These are phyloP conservation scores for Microcebus griseorufus DNA, from an alignment of 2,113 vertebrate genomes.

Conservation along the genomic window DNA sequence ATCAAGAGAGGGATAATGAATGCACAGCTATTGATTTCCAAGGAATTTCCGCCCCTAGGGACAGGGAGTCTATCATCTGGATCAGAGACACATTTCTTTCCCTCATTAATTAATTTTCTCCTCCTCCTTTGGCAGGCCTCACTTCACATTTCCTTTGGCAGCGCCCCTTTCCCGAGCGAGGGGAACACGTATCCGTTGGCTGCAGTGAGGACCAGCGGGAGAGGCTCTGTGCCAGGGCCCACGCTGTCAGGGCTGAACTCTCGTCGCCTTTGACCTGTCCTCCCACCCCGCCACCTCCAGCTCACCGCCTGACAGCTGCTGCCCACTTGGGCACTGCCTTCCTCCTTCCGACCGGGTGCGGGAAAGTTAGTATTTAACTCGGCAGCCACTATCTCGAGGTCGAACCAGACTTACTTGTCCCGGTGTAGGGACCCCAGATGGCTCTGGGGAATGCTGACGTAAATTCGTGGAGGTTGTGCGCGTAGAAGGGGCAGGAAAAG, in stretches of 20 bases:
- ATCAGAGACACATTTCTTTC: constrained; percentile 77
- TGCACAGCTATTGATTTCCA: constrained; percentile 77
- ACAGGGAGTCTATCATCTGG: constrained; percentile 74
- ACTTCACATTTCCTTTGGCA: constrained; percentile 58
- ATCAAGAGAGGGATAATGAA: constrained; percentile 74
- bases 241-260: neutral
- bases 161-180: neutral
- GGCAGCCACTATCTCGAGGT: neutral
- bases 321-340: neutral
- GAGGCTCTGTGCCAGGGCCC: neutral
- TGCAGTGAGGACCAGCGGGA: neutral
- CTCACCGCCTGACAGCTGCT: neutral
- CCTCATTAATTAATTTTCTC: constrained; percentile 80
- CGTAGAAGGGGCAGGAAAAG: too few species aligned
- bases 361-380: neutral
- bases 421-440: neutral
- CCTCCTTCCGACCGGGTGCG: neutral
- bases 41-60: constrained; percentile 74
- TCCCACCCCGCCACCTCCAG: neutral
- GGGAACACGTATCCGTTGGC: neutral
- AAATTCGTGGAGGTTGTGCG: neutral
- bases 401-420: neutral
- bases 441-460: neutral
- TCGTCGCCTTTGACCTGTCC: neutral
- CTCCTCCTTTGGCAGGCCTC: constrained; percentile 70